A percentile compares a stretch with the other conserved stretches of the same genome.
Evolutionary conservation across 2,888 invertebrate species (phyloP).

Genomic region (Oligia latruncula): DNA sequence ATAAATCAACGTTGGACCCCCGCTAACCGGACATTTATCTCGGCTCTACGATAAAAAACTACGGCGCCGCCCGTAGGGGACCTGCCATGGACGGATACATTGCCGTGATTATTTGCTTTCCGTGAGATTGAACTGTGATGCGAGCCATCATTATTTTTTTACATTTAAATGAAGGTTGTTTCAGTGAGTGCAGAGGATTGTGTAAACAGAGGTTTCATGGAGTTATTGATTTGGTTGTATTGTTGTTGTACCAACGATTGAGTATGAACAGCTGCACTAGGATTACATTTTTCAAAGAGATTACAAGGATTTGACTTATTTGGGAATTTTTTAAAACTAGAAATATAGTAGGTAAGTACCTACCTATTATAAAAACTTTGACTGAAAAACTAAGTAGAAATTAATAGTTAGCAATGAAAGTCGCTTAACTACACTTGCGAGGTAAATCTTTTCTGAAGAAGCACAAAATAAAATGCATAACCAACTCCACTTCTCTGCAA

Average conservation of each 20-base stretch:
- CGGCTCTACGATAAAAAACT: slow-evolving; percentile 83
- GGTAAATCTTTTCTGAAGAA: slow-evolving; percentile 8
- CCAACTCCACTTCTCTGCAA: slow-evolving; percentile 9
- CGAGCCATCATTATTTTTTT: slow-evolving; percentile 55
- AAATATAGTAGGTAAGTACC: neutral
- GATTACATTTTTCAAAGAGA: no score
- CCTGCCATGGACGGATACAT: slow-evolving; percentile 69
- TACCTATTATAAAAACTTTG: neutral
- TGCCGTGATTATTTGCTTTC: slow-evolving; percentile 70
- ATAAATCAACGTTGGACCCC: slow-evolving; percentile 89
- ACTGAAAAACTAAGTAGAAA: neutral
- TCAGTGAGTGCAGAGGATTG: slow-evolving; percentile 24
- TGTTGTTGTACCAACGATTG: no score
- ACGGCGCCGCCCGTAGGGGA: slow-evolving; percentile 76
- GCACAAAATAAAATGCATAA: slow-evolving; percentile 30
- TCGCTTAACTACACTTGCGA: neutral
- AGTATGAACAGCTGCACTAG: neutral
- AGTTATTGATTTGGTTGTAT: neutral
- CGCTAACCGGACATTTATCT: slow-evolving; percentile 89
- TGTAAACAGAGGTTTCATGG: slow-evolving; percentile 10
- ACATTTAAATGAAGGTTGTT: slow-evolving; percentile 39
- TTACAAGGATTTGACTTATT: no score
- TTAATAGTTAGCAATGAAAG: neutral
- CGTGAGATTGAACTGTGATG: slow-evolving; percentile 66
- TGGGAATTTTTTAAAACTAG: no score